These are phyloP conservation scores for Drosophila macrospina DNA, from an alignment of 2,888 invertebrate genomes.

Conservation along the genomic window DNA sequence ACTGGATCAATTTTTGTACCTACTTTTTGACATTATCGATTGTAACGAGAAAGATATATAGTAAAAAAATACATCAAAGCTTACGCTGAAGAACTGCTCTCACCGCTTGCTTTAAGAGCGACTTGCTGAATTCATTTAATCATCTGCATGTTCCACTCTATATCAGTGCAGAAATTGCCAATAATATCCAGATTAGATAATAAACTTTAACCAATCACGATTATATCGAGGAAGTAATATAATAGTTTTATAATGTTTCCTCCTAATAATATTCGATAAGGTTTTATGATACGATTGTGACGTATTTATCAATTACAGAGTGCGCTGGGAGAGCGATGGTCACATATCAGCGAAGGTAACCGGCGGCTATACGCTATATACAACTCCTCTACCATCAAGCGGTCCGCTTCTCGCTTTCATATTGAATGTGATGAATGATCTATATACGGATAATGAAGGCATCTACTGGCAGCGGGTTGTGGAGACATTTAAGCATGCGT, in stretches of 20 bases:
- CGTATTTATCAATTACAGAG: conserved; percentile 55
- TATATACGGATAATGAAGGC: conserved; percentile 59
- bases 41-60: too few species aligned
- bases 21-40: too few species aligned
- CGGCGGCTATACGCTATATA: conserved; percentile 89
- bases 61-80: background rate
- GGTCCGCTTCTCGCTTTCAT: conserved; percentile 93
- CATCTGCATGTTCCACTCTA: too few species aligned
- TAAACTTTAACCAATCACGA: background rate
- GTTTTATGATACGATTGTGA: background rate
- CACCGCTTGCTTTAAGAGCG: too few species aligned
- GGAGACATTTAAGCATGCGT: conserved; percentile 96
- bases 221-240: background rate
- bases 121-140: too few species aligned
- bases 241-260: background rate
- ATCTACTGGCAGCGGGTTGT: conserved; percentile 91
- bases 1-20: too few species aligned
- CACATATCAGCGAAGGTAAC: conserved; percentile 87
- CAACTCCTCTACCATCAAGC: conserved; percentile 93
- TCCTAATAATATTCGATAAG: background rate
- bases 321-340: conserved; percentile 88
- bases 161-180: background rate
- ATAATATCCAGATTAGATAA: background rate
- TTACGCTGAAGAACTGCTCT: background rate
- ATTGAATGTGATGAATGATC: conserved; percentile 90